These are phyloP conservation scores for Epirrita christyi DNA, from an alignment of 2,888 invertebrate species.

Conservation along the genomic window DNA sequence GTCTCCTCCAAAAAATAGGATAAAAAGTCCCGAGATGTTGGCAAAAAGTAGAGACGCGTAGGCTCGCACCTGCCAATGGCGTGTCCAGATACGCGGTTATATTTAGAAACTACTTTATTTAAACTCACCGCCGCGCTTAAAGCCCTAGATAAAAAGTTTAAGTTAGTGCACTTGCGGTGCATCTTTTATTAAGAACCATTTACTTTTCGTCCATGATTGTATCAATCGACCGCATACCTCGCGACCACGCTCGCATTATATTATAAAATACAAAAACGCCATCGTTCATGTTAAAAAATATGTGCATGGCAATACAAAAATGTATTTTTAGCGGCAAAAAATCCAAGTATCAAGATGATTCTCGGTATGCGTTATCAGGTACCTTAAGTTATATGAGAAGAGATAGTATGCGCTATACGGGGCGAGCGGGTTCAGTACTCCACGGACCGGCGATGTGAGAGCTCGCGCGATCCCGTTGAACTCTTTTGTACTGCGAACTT, in stretches of 20 bases:
- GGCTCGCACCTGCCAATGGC: constrained; percentile 81
- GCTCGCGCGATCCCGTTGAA: constrained; percentile 65
- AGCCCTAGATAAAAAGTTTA: constrained; percentile 78
- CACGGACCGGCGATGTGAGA: constrained; percentile 56
- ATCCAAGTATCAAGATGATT: constrained; percentile 57
- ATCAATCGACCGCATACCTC: constrained; percentile 67
- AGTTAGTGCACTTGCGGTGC: constrained; percentile 72
- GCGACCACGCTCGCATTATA: constrained; percentile 51
- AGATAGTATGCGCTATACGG: constrained; percentile 69
- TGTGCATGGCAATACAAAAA: constrained; percentile 40
- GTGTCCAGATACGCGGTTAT: constrained; percentile 81
- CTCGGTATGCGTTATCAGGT: constrained; percentile 73
- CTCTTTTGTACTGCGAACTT: constrained; percentile 50
- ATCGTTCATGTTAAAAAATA: constrained; percentile 50
- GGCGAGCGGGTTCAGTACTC: constrained; percentile 61
- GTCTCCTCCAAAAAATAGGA: constrained; percentile 66
- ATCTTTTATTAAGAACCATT: constrained; percentile 78
- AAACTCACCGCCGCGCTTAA: constrained; percentile 76
- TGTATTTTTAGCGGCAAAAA: constrained; percentile 44
- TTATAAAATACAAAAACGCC: constrained; percentile 45
- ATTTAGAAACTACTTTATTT: constrained; percentile 84
- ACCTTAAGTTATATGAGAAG: constrained; percentile 62
- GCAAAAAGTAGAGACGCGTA: constrained; percentile 69
- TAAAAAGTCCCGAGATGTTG: constrained; percentile 57
- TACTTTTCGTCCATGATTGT: constrained; percentile 77